Evolutionary conservation across 2,113 vertebrate species (phyloP).

Genomic region (Elachura formosa): DNA sequence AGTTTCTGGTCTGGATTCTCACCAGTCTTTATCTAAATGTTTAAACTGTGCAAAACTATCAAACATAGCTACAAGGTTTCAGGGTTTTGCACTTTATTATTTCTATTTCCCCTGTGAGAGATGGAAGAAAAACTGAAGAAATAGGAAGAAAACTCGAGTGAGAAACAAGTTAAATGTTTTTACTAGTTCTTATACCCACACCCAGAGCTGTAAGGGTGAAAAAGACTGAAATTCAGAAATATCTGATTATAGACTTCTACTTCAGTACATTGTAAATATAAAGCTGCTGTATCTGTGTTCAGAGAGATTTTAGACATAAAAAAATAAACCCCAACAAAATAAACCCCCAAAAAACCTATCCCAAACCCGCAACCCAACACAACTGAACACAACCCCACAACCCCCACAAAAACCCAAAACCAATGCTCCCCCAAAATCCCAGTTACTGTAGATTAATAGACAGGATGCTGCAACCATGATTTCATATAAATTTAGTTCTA

Average conservation of each 20-base stretch:
- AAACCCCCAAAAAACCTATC: neutral
- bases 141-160: neutral
- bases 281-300: neutral
- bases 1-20: neutral
- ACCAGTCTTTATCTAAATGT: neutral
- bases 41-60: neutral
- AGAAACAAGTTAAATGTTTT: neutral
- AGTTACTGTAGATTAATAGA: neutral
- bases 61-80: neutral
- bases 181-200: neutral
- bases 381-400: neutral
- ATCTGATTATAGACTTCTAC: neutral
- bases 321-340: neutral
- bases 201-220: neutral
- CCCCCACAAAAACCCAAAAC: neutral
- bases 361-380: rapidly evolving
- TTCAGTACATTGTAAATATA: neutral
- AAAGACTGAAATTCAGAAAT: neutral
- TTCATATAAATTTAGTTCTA: neutral
- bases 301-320: neutral
- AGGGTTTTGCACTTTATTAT: neutral
- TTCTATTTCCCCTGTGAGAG: neutral
- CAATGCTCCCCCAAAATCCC: neutral
- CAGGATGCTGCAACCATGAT: neutral
- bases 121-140: neutral